Conservation (phyloP, 2,113 vertebrate genomes). For the Serinus canaria region DNA sequence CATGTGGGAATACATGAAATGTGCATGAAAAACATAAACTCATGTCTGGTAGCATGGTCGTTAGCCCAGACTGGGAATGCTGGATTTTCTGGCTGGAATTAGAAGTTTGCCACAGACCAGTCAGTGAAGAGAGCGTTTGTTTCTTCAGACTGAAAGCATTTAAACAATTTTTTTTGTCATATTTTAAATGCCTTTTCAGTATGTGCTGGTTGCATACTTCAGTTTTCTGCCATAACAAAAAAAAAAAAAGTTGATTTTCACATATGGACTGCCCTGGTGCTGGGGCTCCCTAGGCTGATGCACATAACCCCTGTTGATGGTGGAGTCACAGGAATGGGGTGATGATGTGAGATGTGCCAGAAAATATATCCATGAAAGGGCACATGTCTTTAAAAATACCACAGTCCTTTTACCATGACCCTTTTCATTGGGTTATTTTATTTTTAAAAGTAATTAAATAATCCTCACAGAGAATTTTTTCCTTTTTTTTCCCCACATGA, state of each 20-base stretch:
- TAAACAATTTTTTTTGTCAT: slow-evolving; percentile 9
- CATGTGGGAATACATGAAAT: slow-evolving; percentile 81
- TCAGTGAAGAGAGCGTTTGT: slow-evolving; percentile 51
- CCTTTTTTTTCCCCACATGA: rapidly evolving
- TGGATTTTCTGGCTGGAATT: slow-evolving; percentile 57
- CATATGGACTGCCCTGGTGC: background rate
- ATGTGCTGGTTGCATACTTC: background rate
- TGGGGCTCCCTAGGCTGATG: background rate
- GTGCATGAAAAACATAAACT: slow-evolving; percentile 80
- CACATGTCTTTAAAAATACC: background rate
- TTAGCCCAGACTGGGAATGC: slow-evolving; percentile 64
- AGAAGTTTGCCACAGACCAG: slow-evolving; percentile 58
- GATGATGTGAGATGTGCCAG: background rate
- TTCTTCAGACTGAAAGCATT: slow-evolving; percentile 40
- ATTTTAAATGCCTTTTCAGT: slow-evolving; percentile 44
- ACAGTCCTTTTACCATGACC: background rate
- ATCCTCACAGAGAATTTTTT: rapidly evolving
- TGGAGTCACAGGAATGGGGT: background rate
- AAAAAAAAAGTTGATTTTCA: background rate
- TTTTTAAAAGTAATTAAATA: background rate
- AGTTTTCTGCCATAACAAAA: background rate
- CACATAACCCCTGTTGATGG: background rate
- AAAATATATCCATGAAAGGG: background rate
- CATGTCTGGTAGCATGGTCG: slow-evolving; percentile 73
- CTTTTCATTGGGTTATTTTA: background rate